phyloP scores from a whole-genome alignment of 2,797 vertebrate genomes.

The Melanogrammus aeglefinus region DNA sequence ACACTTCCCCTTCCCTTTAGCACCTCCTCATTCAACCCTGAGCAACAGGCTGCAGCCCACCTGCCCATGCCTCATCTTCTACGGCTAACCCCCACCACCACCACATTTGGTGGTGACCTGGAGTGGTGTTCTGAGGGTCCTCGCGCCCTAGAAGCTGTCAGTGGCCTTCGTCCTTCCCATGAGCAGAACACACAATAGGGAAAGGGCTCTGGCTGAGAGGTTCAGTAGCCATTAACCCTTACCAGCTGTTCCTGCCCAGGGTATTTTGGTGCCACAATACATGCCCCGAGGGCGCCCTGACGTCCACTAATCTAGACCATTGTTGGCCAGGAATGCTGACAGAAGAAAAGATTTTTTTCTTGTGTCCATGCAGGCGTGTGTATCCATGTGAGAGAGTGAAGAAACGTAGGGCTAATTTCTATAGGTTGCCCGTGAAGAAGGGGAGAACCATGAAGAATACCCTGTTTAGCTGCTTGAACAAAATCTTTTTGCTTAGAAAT shows the following conservation, averaged over 20 bases:
- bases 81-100: slow-evolving; percentile 53
- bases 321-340: slow-evolving; percentile 99
- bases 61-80: slow-evolving; percentile 37
- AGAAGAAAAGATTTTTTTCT: slow-evolving; percentile 99
- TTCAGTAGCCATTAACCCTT: slow-evolving; percentile 99
- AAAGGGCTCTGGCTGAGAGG: slow-evolving; percentile 98
- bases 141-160: slow-evolving; percentile 98
- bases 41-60: slow-evolving; percentile 40
- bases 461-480: slow-evolving; percentile 85
- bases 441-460: slow-evolving; percentile 91
- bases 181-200: slow-evolving; percentile 99
- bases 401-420: slow-evolving; percentile 99
- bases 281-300: slow-evolving; percentile 98
- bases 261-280: slow-evolving; percentile 99
- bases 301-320: slow-evolving; percentile 99
- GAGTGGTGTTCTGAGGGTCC: slow-evolving; percentile 91
- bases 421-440: slow-evolving; percentile 98
- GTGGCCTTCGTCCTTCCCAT: slow-evolving; percentile 99
- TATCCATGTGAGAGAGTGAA: slow-evolving; percentile 99
- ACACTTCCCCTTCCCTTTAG: slow-evolving; percentile 48
- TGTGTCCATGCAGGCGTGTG: slow-evolving; percentile 99
- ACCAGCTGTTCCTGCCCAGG: slow-evolving; percentile 99
- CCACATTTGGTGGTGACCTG: slow-evolving; percentile 82
- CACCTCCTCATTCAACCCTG: slow-evolving; percentile 39
- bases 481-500: slow-evolving; percentile 73